These are phyloP conservation scores for Tiliacea citrago DNA, from an alignment of 2,888 invertebrate species.

Conservation along the genomic window DNA sequence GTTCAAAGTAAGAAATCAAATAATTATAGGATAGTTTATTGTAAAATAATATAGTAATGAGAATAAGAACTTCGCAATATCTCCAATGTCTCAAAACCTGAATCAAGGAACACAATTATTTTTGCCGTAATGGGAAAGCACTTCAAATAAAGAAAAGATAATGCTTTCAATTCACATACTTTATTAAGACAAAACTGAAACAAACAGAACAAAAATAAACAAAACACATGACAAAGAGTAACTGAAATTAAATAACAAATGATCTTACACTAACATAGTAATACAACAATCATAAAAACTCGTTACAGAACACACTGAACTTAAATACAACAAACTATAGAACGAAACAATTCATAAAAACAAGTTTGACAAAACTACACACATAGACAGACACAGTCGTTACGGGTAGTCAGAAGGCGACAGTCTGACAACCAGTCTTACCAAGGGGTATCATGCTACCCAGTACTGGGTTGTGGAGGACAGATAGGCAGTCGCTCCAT, in stretches of 20 bases:
- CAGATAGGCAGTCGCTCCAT: not conserved
- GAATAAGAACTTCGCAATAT: too few species aligned
- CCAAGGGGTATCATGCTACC: not conserved
- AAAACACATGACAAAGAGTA: slow-evolving; percentile 34
- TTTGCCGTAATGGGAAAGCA: not conserved
- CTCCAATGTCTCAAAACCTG: too few species aligned
- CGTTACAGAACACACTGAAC: slow-evolving; percentile 21
- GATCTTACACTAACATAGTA: slow-evolving; percentile 7
- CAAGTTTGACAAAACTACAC: slow-evolving; percentile 13
- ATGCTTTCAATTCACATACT: slow-evolving; percentile 30
- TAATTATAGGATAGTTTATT: too few species aligned
- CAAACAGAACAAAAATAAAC: slow-evolving; percentile 53
- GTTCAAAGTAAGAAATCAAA: too few species aligned
- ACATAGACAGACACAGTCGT: not conserved
- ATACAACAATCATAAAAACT: slow-evolving; percentile 7
- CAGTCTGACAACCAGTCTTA: not conserved
- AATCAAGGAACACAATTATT: too few species aligned
- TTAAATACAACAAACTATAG: slow-evolving; percentile 9
- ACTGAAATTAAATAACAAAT: slow-evolving; percentile 31
- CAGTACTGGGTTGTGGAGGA: not conserved
- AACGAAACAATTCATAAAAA: not conserved
- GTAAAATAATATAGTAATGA: too few species aligned
- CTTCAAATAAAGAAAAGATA: not conserved
- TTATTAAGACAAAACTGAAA: slow-evolving; percentile 60
- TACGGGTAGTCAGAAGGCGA: not conserved